Evolutionary conservation across 2,888 invertebrate species (phyloP).

Genomic region (Eurytoma adleriae): DNA sequence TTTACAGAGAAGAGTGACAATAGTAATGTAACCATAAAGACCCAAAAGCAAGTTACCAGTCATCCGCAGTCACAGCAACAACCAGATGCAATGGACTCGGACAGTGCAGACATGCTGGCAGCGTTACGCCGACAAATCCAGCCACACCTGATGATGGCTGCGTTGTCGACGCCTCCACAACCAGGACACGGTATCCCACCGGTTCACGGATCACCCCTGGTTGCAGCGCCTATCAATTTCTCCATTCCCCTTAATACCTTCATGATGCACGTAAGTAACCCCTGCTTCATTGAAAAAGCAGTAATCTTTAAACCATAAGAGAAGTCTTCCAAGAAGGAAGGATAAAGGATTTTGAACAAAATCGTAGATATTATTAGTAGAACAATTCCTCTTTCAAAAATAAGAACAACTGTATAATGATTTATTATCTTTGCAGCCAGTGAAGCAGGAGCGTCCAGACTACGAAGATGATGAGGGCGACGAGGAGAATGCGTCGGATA

Average conservation of each 20-base stretch:
- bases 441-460: conserved; percentile 68
- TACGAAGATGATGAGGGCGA: conserved; percentile 74
- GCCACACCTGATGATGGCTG: conserved; percentile 83
- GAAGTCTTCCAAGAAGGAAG: no score
- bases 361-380: no score
- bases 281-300: no score
- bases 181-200: conserved; percentile 61
- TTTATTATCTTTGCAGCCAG: conserved; percentile 63
- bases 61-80: not conserved
- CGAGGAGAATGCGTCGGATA: conserved; percentile 79
- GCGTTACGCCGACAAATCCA: conserved; percentile 84
- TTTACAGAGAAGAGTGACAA: conserved; percentile 68
- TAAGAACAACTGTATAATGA: no score
- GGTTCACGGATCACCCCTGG: conserved; percentile 16
- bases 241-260: conserved; percentile 70
- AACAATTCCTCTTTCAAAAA: no score
- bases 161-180: conserved; percentile 76
- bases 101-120: conserved; percentile 83
- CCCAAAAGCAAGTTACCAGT: conserved; percentile 5
- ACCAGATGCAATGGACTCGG: conserved; percentile 74
- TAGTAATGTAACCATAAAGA: conserved; percentile 12
- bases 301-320: no score
- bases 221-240: conserved; percentile 69
- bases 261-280: conserved; percentile 73
- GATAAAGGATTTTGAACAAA: no score